Evolutionary conservation across 2,113 vertebrate species (phyloP).

Genomic region (Megaleporinus macrocephalus): DNA sequence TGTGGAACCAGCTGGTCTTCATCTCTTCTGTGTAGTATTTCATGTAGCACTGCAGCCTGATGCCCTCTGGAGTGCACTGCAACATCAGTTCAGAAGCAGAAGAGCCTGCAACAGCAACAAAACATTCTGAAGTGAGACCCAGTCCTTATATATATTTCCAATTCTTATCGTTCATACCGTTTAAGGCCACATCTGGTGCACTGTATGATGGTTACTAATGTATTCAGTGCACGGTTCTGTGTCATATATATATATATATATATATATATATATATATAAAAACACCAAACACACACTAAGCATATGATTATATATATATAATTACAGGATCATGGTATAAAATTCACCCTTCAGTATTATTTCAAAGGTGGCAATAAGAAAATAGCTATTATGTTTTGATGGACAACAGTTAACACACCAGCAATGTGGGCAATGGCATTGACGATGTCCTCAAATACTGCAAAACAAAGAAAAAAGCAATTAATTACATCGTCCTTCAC

Average conservation of each 20-base stretch:
- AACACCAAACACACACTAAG: neutral
- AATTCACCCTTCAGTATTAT: neutral
- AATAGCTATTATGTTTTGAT: neutral
- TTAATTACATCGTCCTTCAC: neutral
- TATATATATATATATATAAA: neutral
- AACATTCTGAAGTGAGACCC: neutral
- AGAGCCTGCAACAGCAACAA: conserved; percentile 72
- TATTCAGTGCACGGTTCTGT: too few species aligned
- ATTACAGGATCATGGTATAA: too few species aligned
- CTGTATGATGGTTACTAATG: neutral
- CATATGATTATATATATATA: too few species aligned
- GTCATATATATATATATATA: too few species aligned
- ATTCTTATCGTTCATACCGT: neutral
- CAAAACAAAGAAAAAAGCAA: conserved; percentile 34
- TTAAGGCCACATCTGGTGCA: too few species aligned
- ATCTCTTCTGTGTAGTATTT: conserved; percentile 97
- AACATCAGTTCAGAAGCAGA: conserved; percentile 92
- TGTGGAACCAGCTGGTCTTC: conserved; percentile 92
- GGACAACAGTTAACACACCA: conserved; percentile 78
- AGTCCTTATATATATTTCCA: neutral
- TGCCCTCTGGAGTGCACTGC: conserved; percentile 94
- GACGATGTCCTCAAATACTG: conserved; percentile 94
- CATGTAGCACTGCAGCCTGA: conserved; percentile 94
- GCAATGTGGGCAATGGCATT: conserved; percentile 84
- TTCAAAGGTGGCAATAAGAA: neutral